These are phyloP conservation scores for Dipodomys merriami DNA, from an alignment of 2,113 vertebrate genomes.

Conservation along the genomic window DNA sequence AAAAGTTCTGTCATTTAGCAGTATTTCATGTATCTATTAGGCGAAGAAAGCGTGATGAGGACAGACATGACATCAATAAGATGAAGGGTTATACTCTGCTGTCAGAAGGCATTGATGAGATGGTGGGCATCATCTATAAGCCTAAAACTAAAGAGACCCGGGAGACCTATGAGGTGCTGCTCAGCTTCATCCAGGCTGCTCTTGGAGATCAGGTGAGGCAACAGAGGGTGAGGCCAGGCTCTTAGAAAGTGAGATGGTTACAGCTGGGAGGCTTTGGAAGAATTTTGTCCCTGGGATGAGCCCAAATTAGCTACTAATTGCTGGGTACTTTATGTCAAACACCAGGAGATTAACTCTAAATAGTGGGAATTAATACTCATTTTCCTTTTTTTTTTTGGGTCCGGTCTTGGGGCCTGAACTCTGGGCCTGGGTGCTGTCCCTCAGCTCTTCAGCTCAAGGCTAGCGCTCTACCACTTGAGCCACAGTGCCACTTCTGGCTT, in stretches of 20 bases:
- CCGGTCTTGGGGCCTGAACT: too few species aligned
- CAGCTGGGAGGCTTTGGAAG: not conserved
- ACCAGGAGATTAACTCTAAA: not conserved
- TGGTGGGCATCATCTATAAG: slow-evolving; percentile 99
- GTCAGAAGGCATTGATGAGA: slow-evolving; percentile 98
- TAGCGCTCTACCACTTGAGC: too few species aligned
- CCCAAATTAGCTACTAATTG: not conserved
- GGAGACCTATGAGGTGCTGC: slow-evolving; percentile 97
- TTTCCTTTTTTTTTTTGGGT: not conserved
- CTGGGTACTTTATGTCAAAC: not conserved
- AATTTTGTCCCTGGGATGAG: not conserved
- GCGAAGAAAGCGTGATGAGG: slow-evolving; percentile 96
- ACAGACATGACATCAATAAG: slow-evolving; percentile 98
- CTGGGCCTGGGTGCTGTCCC: too few species aligned
- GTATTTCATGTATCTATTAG: slow-evolving; percentile 77
- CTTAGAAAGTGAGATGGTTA: not conserved
- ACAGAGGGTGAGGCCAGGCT: not conserved
- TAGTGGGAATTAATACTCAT: not conserved
- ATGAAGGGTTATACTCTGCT: slow-evolving; percentile 98
- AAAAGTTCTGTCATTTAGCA: not conserved
- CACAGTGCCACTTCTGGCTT: too few species aligned
- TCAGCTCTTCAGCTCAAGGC: too few species aligned
- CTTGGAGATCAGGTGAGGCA: slow-evolving; percentile 96
- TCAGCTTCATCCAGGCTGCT: slow-evolving; percentile 99
- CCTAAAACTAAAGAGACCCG: slow-evolving; percentile 98